Base-by-base conservation (phyloP, 2,113 vertebrate genomes). In the Cyanoramphus novaezelandiae region DNA sequence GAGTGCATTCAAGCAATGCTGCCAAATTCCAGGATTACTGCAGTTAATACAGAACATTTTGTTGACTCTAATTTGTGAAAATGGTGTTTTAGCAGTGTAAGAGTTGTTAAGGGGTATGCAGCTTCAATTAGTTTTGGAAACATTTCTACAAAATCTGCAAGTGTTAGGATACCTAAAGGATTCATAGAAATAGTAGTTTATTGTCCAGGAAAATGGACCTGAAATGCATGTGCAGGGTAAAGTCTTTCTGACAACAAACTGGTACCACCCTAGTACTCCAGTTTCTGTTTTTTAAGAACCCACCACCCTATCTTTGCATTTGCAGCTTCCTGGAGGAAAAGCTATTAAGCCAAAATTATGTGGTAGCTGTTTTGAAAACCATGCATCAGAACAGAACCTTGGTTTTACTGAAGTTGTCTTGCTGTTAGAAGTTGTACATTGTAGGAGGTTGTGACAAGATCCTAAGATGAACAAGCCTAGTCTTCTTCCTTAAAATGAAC, bases 11-110 rank as follows among this genome's bases (percentile, higher is more conserved):
- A 92, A 68, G 62, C 52, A 60, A 19, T 82, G 65, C 77, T 95
- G 69, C 77, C 72, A 97, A 68, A 79, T 81, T 94, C 65, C 47
- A 63, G 60, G 92, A 71, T 91, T 96, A 59, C 59, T 95, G 24
- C 28, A 39, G 27, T 86, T 95, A 89, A 89, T 88, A 71, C 18
- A 35, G 55, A 90, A 44, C 27, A 24, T 64, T 91, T 59, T 86
- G 39, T 78, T 89, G 72, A 64, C 53, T 86, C 88, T 67, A 74
- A 86, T 93, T 93, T 93, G 53, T 88, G 59, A 46, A 92, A 89
- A 64, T 0, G 0, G 8, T 84, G 11, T 37, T 86, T 50, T 90
- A 92, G 50, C 35, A 62, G 44, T 75, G 79, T 62, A 57, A 86
- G 63, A 71, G 41, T 47, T 62, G 43, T 76, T 76, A 86, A 83